Conservation (phyloP, 2,888 invertebrate genomes). For the Drosophila ustulata region DNA sequence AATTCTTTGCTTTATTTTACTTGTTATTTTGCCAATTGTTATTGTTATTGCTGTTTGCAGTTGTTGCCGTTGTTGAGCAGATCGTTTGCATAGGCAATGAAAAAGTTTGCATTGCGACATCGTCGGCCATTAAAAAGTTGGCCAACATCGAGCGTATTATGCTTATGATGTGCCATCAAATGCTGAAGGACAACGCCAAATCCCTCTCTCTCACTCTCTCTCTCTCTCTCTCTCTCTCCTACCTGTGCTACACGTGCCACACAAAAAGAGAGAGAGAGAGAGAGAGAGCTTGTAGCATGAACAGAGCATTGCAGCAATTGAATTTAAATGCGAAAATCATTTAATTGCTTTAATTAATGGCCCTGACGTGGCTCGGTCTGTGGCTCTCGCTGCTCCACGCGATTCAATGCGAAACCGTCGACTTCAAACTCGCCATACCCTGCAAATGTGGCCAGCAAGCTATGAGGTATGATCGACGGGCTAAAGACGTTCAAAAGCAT, state of each 20-base stretch:
- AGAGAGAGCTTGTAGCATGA: background rate
- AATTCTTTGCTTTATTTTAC: conserved; percentile 5
- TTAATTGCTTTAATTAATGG: conserved; percentile 77
- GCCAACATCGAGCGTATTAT: conserved; percentile 28
- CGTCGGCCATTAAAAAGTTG: conserved; percentile 54
- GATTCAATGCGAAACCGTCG: conserved; percentile 9
- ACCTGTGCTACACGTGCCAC: conserved; percentile 37
- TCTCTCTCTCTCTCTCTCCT: background rate
- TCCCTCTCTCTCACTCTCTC: background rate
- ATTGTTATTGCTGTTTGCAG: conserved; percentile 13
- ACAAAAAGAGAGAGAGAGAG: background rate
- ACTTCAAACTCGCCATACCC: conserved; percentile 16
- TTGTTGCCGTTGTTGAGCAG: conserved; percentile 24
- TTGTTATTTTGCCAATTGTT: conserved; percentile 10
- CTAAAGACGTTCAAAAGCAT: too few relatives aligned
- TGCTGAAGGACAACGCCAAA: background rate
- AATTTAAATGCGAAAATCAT: conserved; percentile 70
- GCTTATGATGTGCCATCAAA: conserved; percentile 57
- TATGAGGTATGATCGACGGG: too few relatives aligned
- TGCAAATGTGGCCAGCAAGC: background rate
- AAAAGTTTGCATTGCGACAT: conserved; percentile 52
- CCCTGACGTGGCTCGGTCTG: conserved; percentile 26
- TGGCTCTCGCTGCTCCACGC: conserved; percentile 4
- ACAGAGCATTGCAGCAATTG: conserved; percentile 55
- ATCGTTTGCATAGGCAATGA: conserved; percentile 70